These are phyloP conservation scores for Megastigmus dorsalis DNA, from an alignment of 2,888 invertebrate species.

Conservation along the genomic window DNA sequence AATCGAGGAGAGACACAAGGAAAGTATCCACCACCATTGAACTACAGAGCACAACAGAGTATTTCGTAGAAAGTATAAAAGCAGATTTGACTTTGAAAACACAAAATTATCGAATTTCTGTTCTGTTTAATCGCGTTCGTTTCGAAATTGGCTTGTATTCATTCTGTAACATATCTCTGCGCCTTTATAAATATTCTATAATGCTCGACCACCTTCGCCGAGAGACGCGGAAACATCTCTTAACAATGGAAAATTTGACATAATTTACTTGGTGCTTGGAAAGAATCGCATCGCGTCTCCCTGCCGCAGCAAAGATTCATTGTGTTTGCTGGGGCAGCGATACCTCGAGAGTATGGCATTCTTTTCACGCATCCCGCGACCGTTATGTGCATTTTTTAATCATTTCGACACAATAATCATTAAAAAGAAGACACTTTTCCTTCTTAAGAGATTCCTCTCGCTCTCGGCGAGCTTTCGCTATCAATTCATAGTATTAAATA, in stretches of 20 bases:
- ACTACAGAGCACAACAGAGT: conserved; percentile 43
- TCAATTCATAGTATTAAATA: no score
- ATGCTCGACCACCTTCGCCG: no score
- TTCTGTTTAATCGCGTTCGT: background rate
- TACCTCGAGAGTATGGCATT: no score
- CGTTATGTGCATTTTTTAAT: background rate
- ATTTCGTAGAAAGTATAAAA: conserved; percentile 27
- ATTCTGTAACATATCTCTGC: background rate
- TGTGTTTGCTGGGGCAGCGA: no score
- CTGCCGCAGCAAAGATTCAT: no score
- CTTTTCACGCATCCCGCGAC: background rate
- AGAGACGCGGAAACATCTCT: no score
- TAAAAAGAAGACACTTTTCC: background rate
- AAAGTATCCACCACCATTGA: conserved; percentile 26
- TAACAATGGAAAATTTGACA: no score
- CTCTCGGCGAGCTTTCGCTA: background rate
- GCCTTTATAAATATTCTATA: background rate
- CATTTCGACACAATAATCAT: no score
- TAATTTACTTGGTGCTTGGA: no score
- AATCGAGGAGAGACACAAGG: conserved; percentile 30
- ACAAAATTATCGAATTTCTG: conserved; percentile 8
- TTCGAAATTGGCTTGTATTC: background rate
- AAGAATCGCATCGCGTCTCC: no score
- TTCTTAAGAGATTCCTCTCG: background rate
- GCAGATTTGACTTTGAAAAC: conserved; percentile 13